Percentiles rank a stretch among this genome's conserved stretches.
phyloP scores from a whole-genome alignment of 2,113 vertebrate species.

The Petrocephalus zakoni region DNA sequence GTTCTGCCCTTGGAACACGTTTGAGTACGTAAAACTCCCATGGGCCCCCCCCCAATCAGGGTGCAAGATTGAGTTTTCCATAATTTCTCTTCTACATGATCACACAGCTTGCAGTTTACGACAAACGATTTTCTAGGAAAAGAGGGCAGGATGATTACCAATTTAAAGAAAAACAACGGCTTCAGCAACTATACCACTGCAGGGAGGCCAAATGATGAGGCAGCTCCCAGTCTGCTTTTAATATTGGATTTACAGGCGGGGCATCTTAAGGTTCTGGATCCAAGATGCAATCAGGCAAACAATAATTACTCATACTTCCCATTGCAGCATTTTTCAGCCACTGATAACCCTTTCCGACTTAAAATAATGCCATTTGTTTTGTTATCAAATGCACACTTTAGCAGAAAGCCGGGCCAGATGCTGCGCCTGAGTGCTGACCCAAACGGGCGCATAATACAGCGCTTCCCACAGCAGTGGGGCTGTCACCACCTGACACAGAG shows the following conservation, averaged over 20 bases:
- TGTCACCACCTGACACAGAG: neutral
- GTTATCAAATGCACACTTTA: neutral
- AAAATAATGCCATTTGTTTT: neutral
- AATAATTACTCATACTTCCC: neutral
- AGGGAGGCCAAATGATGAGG: neutral
- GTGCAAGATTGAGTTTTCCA: neutral
- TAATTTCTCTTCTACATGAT: neutral
- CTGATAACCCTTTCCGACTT: neutral
- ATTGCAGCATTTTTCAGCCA: neutral
- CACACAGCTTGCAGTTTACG: neutral
- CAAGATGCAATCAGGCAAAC: neutral
- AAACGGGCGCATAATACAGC: neutral
- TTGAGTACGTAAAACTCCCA: too few relatives aligned
- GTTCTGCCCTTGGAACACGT: too few relatives aligned
- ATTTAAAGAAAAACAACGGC: neutral
- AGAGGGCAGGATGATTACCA: neutral
- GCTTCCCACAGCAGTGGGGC: neutral
- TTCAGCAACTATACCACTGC: neutral
- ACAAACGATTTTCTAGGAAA: neutral
- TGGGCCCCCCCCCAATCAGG: neutral
- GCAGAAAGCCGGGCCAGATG: neutral
- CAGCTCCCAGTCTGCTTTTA: neutral
- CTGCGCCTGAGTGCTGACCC: neutral
- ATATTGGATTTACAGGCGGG: neutral
- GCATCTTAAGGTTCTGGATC: neutral